A percentile compares a stretch with the other conserved stretches of the same genome.
phyloP scores from a whole-genome alignment of 2,797 vertebrate genomes.

The Pseudopleuronectes americanus region DNA sequence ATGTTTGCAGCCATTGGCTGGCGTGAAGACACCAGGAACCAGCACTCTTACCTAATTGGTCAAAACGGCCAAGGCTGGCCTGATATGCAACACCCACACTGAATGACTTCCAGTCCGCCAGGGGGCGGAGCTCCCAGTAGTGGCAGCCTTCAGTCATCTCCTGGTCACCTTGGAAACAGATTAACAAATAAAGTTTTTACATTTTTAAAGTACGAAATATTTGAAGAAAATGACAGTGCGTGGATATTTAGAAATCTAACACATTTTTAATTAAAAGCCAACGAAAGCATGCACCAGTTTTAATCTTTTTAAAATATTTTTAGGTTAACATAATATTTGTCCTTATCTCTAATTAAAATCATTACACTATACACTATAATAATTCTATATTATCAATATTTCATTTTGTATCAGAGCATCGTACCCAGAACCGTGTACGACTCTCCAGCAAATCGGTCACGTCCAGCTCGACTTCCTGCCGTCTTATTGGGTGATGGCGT shows the following conservation, averaged over 20 bases:
- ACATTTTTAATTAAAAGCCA: too few species aligned
- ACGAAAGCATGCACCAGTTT: too few species aligned
- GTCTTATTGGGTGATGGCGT: slow-evolving; percentile 90
- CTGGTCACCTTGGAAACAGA: slow-evolving; percentile 84
- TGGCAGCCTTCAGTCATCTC: slow-evolving; percentile 88
- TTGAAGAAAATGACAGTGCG: too few species aligned
- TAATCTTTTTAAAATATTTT: too few species aligned
- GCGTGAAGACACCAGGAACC: slow-evolving; percentile 92
- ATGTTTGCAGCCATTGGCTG: slow-evolving; percentile 95
- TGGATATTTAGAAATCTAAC: too few species aligned
- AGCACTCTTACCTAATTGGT: slow-evolving; percentile 93
- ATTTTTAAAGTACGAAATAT: neutral
- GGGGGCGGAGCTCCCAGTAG: slow-evolving; percentile 94
- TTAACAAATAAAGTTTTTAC: neutral
- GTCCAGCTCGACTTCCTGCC: slow-evolving; percentile 78
- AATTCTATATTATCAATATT: too few species aligned
- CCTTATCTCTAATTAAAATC: neutral
- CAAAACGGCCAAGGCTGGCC: slow-evolving; percentile 89
- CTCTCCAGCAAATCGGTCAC: slow-evolving; percentile 93
- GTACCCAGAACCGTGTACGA: slow-evolving; percentile 96
- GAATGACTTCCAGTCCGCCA: slow-evolving; percentile 93
- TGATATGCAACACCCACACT: slow-evolving; percentile 91
- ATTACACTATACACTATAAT: neutral
- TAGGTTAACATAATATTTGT: neutral
- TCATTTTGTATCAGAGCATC: neutral